A percentile compares a stretch with the other conserved stretches of the same genome.
Conservation (phyloP, 2,797 vertebrate species). For the Ciconia nigra region DNA sequence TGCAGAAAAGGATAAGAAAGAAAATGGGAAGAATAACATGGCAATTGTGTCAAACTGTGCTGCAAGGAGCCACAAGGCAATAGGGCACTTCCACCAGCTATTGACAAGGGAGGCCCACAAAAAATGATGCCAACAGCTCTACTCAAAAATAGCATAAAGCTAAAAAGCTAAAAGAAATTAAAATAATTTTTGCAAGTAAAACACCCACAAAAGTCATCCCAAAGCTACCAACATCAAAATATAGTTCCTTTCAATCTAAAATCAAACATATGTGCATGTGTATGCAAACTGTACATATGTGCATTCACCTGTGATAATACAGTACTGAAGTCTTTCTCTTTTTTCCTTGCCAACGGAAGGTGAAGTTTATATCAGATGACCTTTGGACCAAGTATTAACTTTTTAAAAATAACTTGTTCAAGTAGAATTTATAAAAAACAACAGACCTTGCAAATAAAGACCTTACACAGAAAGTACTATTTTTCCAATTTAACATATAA, state of each 20-base stretch:
- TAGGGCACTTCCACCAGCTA: not conserved
- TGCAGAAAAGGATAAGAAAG: not conserved
- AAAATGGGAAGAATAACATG: not conserved
- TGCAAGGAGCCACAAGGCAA: not conserved
- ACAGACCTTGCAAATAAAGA: not conserved
- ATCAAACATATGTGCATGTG: not conserved
- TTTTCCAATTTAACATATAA: not conserved
- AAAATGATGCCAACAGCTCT: not conserved
- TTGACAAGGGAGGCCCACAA: not conserved
- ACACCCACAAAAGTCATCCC: not conserved
- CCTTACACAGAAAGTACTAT: not conserved
- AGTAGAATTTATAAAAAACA: not conserved
- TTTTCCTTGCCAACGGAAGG: not conserved
- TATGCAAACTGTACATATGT: not conserved
- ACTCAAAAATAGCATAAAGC: not conserved
- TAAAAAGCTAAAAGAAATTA: not conserved
- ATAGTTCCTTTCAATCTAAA: not conserved
- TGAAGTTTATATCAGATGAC: not conserved
- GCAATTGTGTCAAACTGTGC: not conserved
- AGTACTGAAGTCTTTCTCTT: not conserved
- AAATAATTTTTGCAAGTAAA: not conserved
- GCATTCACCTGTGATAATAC: not conserved
- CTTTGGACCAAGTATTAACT: not conserved
- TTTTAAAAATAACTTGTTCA: not conserved
- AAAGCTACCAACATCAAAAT: not conserved